phyloP scores from a whole-genome alignment of 35 echinoderm and acorn worm genomes.

The Amphiura filiformis region DNA sequence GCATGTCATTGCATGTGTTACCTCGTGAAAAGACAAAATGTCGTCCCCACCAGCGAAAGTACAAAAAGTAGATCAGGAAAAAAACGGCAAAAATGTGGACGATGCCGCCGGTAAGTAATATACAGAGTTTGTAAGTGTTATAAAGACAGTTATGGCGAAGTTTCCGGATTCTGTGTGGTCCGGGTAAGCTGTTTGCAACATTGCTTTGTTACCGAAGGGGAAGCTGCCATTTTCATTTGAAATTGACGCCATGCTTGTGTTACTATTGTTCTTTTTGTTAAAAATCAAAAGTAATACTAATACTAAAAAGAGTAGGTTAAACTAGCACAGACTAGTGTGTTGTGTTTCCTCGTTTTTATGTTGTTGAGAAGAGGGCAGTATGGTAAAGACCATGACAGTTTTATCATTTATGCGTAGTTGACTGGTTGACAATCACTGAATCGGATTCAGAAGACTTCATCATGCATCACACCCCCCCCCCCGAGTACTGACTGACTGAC shows the following conservation, averaged over 20 bases:
- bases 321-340: no score
- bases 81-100: constrained; percentile 92
- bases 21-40: constrained; percentile 89
- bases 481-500: no score
- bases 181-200: neutral
- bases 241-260: constrained; percentile 18
- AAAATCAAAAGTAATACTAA: no score
- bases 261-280: neutral
- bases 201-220: neutral
- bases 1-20: constrained; percentile 48
- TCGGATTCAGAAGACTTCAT: no score
- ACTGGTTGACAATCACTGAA: no score
- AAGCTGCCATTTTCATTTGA: neutral
- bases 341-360: no score
- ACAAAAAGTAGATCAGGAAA: constrained; percentile 93
- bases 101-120: constrained; percentile 62
- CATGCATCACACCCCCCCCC: no score
- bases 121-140: neutral
- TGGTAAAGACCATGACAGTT: no score
- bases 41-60: constrained; percentile 97
- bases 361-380: no score
- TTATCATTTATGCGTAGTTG: no score
- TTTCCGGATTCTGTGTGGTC: neutral
- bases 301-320: no score
- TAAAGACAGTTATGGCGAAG: neutral